Conservation (phyloP, 2,797 vertebrate genomes). For the Falco columbarius region DNA sequence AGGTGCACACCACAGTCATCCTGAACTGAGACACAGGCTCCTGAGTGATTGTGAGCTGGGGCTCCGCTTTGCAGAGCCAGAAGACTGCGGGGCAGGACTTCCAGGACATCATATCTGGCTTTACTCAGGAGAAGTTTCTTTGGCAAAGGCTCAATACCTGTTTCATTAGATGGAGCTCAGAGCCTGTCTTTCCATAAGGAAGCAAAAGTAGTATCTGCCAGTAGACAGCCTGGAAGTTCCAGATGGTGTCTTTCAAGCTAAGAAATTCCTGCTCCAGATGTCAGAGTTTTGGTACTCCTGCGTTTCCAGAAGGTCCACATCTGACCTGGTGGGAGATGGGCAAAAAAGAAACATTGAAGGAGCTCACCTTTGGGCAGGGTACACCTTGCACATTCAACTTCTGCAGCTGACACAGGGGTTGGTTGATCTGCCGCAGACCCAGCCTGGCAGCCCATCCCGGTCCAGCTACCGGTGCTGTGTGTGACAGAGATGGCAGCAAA, state of each 20-base stretch:
- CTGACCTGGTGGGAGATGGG: background rate
- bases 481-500: background rate
- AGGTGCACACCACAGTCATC: background rate
- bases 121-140: background rate
- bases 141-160: background rate
- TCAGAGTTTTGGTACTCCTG: background rate
- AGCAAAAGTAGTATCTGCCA: background rate
- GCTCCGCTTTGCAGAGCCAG: background rate
- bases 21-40: slow-evolving; percentile 30
- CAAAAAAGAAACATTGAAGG: rapidly evolving
- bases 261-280: background rate
- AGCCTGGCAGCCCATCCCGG: background rate
- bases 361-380: background rate
- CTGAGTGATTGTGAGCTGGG: background rate
- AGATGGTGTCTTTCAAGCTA: background rate
- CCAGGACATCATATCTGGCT: background rate
- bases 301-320: background rate
- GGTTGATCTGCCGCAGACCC: rapidly evolving
- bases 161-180: background rate
- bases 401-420: background rate
- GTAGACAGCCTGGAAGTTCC: background rate
- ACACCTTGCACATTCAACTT: background rate
- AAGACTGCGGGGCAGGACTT: background rate
- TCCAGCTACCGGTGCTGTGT: rapidly evolving
- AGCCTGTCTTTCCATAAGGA: background rate